Evolutionary conservation across 2,888 invertebrate genomes (phyloP).

Genomic region (Leucozona laternaria): DNA sequence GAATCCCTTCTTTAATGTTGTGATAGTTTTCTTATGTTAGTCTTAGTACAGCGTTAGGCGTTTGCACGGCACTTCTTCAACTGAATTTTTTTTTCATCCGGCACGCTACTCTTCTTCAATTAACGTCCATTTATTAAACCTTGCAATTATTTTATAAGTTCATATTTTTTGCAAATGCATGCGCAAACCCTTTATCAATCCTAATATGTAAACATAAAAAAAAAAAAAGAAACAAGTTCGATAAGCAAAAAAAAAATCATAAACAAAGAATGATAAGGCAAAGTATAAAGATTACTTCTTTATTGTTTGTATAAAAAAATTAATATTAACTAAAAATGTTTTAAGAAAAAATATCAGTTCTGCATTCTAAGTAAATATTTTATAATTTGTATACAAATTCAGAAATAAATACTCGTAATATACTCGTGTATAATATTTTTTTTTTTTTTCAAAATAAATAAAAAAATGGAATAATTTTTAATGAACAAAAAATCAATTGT

Average conservation of each 20-base stretch:
- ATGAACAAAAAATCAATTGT: constrained; percentile 30
- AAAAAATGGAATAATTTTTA: constrained; percentile 24
- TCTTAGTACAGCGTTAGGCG: not conserved
- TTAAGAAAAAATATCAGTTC: constrained; percentile 37
- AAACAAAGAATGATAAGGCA: not conserved
- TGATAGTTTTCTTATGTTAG: not conserved
- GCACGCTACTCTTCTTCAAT: constrained; percentile 8
- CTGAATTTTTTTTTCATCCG: not conserved
- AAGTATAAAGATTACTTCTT: constrained; percentile 15
- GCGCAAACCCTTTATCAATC: constrained; percentile 40
- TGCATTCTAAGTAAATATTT: constrained; percentile 45
- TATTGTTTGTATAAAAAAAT: constrained; percentile 14
- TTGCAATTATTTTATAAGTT: constrained; percentile 51
- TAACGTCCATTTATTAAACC: constrained; percentile 32
- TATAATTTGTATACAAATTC: constrained; percentile 19
- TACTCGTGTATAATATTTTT: constrained; percentile 12
- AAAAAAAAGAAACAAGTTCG: too few species aligned
- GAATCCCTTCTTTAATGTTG: not conserved
- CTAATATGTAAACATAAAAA: not conserved
- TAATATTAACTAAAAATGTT: not conserved
- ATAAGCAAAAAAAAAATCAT: too few species aligned
- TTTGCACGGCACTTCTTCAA: not conserved
- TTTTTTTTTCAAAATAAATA: constrained; percentile 21
- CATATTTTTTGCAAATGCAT: constrained; percentile 73
- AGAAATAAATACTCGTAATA: constrained; percentile 54